A percentile compares a stretch with the other conserved stretches of the same genome.
phyloP scores from a whole-genome alignment of 2,797 vertebrate genomes.

The Crenuchus spilurus region DNA sequence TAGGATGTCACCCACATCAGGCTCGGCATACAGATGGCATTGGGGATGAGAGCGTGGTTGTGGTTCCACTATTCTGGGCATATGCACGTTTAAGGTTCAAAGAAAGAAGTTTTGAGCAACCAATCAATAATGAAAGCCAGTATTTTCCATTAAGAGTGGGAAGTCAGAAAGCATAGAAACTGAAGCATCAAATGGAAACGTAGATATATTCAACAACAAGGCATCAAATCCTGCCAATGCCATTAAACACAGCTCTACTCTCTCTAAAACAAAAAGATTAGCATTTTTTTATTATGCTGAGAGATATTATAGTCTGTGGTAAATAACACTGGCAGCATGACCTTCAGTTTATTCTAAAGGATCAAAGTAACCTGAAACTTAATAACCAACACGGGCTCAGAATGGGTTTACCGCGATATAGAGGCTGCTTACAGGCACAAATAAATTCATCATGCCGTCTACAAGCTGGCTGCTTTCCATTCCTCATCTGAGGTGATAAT shows the following conservation, averaged over 20 bases:
- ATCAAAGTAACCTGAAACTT: not conserved
- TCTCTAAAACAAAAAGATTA: no score
- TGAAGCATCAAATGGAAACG: no score
- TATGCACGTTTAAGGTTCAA: not conserved
- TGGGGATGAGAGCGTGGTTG: not conserved
- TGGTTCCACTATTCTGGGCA: not conserved
- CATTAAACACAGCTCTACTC: no score
- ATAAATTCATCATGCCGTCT: not conserved
- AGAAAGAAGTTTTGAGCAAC: not conserved
- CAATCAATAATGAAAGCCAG: not conserved
- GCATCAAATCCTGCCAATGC: no score
- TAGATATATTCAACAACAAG: no score
- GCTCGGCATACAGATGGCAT: not conserved
- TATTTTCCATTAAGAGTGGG: no score
- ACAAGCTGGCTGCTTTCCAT: not conserved
- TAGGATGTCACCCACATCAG: constrained; percentile 26
- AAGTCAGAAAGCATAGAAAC: no score
- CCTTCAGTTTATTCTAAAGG: not conserved
- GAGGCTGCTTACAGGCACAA: not conserved
- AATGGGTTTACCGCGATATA: not conserved
- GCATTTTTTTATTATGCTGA: no score
- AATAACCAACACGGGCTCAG: not conserved
- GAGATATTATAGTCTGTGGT: no score
- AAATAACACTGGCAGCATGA: not conserved
- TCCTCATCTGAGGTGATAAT: constrained; percentile 6